A percentile compares a stretch with the other conserved stretches of the same genome.
phyloP scores from a whole-genome alignment of 2,888 invertebrate genomes.

The Nomada ruficornis region DNA sequence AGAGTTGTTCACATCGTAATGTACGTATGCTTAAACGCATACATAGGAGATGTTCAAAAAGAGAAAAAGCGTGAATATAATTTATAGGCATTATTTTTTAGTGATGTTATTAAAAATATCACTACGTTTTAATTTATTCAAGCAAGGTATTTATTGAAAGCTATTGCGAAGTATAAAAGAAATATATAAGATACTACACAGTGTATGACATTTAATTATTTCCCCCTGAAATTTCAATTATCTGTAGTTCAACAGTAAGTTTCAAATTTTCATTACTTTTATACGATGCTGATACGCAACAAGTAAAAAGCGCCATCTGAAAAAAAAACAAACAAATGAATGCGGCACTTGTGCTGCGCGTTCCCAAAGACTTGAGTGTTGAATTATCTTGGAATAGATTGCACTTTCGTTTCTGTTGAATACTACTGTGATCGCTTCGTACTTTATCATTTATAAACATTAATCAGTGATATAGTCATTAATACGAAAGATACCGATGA shows the following conservation, averaged over 20 bases:
- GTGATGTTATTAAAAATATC: slow-evolving; percentile 8
- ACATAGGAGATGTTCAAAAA: not conserved
- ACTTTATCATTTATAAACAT: not conserved
- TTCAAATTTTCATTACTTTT: not conserved
- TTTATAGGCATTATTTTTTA: slow-evolving; percentile 19
- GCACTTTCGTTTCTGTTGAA: not conserved
- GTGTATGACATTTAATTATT: slow-evolving; percentile 36
- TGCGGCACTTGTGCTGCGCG: too few species aligned
- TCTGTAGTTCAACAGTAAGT: not conserved
- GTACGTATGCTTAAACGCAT: not conserved
- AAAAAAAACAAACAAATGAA: too few species aligned
- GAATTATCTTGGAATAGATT: too few species aligned
- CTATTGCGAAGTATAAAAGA: slow-evolving; percentile 21
- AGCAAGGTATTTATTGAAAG: slow-evolving; percentile 45
- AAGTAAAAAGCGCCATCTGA: too few species aligned
- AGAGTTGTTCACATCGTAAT: slow-evolving; percentile 15
- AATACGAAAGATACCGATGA: not conserved
- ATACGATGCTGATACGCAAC: too few species aligned
- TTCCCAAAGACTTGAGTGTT: too few species aligned
- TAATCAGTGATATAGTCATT: not conserved
- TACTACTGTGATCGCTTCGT: not conserved
- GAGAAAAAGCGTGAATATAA: not conserved
- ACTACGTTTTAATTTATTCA: slow-evolving; percentile 39
- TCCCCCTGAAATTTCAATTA: not conserved
- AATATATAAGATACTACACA: slow-evolving; percentile 11